Evolutionary conservation across 2,113 vertebrate genomes (phyloP).

Genomic region (Manacus vitellinus): DNA sequence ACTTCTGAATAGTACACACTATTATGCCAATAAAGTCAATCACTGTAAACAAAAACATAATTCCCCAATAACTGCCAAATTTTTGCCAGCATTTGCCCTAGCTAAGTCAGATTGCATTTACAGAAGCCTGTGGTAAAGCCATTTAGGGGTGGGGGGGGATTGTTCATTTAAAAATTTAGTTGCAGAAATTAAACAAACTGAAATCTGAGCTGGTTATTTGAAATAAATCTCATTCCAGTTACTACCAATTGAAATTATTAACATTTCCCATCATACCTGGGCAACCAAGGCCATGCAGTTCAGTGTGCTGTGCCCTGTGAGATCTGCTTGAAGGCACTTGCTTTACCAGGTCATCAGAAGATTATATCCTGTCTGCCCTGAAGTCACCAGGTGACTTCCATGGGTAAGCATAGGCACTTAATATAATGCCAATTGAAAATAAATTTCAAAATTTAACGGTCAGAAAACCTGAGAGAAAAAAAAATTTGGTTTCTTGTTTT

Average conservation of each 20-base stretch:
- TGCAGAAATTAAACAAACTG: not conserved
- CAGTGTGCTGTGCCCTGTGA: not conserved
- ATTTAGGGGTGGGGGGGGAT: rapidly evolving
- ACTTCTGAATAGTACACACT: not conserved
- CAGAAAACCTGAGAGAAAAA: not conserved
- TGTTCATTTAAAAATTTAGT: not conserved
- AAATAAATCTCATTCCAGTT: not conserved
- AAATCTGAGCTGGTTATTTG: not conserved
- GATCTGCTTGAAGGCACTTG: not conserved
- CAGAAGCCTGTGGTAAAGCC: not conserved
- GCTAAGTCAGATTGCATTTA: not conserved
- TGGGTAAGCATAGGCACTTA: not conserved
- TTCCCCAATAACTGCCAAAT: not conserved
- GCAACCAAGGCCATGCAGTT: not conserved
- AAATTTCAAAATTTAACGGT: not conserved
- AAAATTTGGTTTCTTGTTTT: not conserved
- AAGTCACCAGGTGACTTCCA: not conserved
- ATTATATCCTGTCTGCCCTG: not conserved
- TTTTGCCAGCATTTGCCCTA: not conserved
- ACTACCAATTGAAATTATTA: not conserved
- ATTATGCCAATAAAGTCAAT: not conserved
- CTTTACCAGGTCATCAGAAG: not conserved
- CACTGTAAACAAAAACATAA: not conserved
- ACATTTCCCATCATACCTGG: not conserved
- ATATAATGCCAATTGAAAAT: not conserved